Evolutionary conservation across 2,888 invertebrate species (phyloP).

Genomic region (Nymphalis urticae): DNA sequence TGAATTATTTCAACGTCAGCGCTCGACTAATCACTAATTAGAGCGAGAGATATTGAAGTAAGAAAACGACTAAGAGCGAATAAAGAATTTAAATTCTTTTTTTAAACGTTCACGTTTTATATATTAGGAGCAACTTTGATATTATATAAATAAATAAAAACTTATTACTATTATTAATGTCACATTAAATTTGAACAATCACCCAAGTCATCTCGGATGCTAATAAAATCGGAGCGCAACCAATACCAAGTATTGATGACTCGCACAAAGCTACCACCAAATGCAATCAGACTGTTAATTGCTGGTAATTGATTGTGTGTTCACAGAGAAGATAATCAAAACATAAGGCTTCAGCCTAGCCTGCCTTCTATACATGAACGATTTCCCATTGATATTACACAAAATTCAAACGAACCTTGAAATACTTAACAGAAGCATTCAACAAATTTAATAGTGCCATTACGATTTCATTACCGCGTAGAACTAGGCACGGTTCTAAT

Average conservation of each 20-base stretch:
- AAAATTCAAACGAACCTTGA: neutral
- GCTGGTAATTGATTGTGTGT: neutral
- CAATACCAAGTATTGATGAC: too few relatives aligned
- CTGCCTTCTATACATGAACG: neutral
- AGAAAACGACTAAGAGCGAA: constrained; percentile 11
- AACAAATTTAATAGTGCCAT: neutral
- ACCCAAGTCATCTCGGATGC: too few relatives aligned
- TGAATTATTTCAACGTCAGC: constrained; percentile 21
- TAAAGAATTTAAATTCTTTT: neutral
- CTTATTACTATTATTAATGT: too few relatives aligned
- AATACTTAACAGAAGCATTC: neutral
- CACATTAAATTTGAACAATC: too few relatives aligned
- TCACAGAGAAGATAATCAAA: too few relatives aligned
- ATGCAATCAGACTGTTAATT: neutral
- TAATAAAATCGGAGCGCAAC: too few relatives aligned
- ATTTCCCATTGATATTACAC: neutral
- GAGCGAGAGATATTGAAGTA: constrained; percentile 20
- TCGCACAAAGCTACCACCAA: too few relatives aligned
- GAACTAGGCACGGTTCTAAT: constrained; percentile 26
- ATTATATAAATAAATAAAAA: too few relatives aligned
- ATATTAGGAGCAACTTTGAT: too few relatives aligned
- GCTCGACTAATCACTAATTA: constrained; percentile 19
- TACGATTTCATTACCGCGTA: constrained; percentile 7
- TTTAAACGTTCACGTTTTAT: neutral
- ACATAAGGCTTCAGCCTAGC: too few relatives aligned